phyloP scores from a whole-genome alignment of 1,140 invertebrate species.

The Drosophila kurseongensis region DNA sequence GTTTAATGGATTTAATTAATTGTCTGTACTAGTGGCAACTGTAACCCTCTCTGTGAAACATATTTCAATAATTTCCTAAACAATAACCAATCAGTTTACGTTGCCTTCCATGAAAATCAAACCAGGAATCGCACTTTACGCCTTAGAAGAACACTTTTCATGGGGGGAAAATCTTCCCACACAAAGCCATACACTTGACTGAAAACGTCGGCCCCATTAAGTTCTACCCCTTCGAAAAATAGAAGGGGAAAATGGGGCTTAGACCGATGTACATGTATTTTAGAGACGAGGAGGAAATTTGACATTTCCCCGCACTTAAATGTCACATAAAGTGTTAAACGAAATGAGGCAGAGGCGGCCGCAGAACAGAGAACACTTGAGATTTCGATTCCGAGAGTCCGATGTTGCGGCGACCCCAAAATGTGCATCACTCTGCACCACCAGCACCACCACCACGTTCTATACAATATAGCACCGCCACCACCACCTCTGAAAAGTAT shows the following conservation, averaged over 20 bases:
- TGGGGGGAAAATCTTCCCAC: conserved; percentile 68
- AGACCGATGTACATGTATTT: conserved; percentile 55
- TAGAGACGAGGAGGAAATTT: conserved; percentile 70
- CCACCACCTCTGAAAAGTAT: conserved; percentile 54
- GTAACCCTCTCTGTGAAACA: neutral
- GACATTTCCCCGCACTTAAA: conserved; percentile 76
- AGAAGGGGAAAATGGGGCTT: conserved; percentile 20
- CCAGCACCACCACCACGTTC: conserved; percentile 17
- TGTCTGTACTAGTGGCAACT: neutral
- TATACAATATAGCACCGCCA: conserved; percentile 17
- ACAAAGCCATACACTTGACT: conserved; percentile 62
- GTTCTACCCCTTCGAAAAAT: conserved; percentile 4
- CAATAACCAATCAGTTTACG: neutral
- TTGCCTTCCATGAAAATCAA: conserved; percentile 19
- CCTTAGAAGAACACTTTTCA: conserved; percentile 8
- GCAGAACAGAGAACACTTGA: conserved; percentile 72
- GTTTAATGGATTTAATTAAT: neutral
- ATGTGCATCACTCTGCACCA: conserved; percentile 49
- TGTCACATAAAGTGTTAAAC: conserved; percentile 83
- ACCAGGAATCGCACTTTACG: conserved; percentile 29
- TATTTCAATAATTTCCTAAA: conserved; percentile 20
- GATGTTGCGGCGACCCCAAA: conserved; percentile 62
- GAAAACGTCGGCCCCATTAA: conserved; percentile 2
- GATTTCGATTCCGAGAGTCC: conserved; percentile 54
- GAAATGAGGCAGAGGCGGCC: conserved; percentile 71